Evolutionary conservation across 1,140 invertebrate species (phyloP).

Genomic region (Patella vulgata): DNA sequence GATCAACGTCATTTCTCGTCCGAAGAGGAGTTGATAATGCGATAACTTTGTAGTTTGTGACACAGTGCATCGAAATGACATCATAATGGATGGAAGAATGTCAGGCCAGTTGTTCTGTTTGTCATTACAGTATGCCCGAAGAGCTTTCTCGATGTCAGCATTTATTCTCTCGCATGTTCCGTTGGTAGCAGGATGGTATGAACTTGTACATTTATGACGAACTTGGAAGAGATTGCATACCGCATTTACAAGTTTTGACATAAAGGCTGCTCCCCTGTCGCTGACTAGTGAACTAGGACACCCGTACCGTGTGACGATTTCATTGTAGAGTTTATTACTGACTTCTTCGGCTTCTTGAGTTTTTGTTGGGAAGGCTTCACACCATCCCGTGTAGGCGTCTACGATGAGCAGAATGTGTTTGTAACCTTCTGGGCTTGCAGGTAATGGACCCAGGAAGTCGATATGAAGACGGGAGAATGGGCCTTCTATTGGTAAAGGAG

Average conservation of each 20-base stretch:
- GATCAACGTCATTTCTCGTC: conserved; percentile 24
- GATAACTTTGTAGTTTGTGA: conserved; percentile 21
- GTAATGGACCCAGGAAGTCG: conserved; percentile 36
- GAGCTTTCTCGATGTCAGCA: no score
- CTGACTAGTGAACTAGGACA: conserved; percentile 23
- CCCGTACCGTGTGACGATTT: conserved; percentile 35
- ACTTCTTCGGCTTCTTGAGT: conserved; percentile 27
- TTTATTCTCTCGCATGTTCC: conserved; percentile 6
- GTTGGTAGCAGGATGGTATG: conserved; percentile 30
- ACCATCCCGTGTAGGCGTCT: conserved; percentile 34
- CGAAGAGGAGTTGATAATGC: conserved; percentile 27
- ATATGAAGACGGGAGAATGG: conserved; percentile 36
- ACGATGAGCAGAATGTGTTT: conserved; percentile 35
- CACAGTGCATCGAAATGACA: conserved; percentile 18
- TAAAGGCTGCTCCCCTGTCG: conserved; percentile 35
- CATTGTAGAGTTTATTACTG: conserved; percentile 29
- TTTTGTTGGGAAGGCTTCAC: conserved; percentile 36
- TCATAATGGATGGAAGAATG: conserved; percentile 26
- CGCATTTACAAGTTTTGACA: conserved; percentile 33
- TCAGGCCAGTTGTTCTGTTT: conserved; percentile 27
- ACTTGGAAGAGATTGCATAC: conserved; percentile 36
- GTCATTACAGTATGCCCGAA: conserved; percentile 19
- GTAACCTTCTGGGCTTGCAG: no score
- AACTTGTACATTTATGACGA: conserved; percentile 14
- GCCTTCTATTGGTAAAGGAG: conserved; percentile 24